phyloP scores from a whole-genome alignment of 2,888 invertebrate genomes.

The Nowickia ferox region DNA sequence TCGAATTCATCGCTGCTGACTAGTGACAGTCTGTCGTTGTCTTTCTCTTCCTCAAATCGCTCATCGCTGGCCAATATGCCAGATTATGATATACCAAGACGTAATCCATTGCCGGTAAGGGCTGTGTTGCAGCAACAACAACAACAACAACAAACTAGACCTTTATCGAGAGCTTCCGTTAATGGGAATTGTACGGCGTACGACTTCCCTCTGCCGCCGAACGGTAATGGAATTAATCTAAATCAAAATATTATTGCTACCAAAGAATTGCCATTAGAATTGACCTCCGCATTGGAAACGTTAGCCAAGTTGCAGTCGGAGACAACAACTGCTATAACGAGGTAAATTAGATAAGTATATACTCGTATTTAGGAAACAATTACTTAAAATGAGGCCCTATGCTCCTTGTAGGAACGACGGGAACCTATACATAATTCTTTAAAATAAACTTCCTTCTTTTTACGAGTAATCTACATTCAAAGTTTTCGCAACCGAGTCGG shows the following conservation, averaged over 20 bases:
- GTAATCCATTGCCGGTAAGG: slow-evolving; percentile 82
- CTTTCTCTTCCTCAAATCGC: slow-evolving; percentile 84
- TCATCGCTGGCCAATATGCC: slow-evolving; percentile 86
- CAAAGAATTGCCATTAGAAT: slow-evolving; percentile 89
- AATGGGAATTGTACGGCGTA: slow-evolving; percentile 83
- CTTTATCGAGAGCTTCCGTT: slow-evolving; percentile 70
- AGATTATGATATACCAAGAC: slow-evolving; percentile 88
- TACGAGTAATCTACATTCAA: too few relatives aligned
- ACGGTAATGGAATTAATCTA: slow-evolving; percentile 68
- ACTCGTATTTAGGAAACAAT: too few relatives aligned
- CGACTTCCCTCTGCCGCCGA: slow-evolving; percentile 85
- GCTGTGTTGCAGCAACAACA: slow-evolving; percentile 73
- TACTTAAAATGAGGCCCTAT: too few relatives aligned
- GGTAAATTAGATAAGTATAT: slow-evolving; percentile 76
- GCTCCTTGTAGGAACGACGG: too few relatives aligned
- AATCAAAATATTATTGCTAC: slow-evolving; percentile 72
- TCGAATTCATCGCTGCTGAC: slow-evolving; percentile 87
- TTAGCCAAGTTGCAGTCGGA: slow-evolving; percentile 90
- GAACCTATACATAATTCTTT: too few relatives aligned
- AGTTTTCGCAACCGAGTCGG: too few relatives aligned
- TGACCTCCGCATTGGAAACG: slow-evolving; percentile 90
- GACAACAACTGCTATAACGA: slow-evolving; percentile 91
- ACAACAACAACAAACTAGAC: slow-evolving; percentile 67
- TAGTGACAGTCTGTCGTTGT: slow-evolving; percentile 85
- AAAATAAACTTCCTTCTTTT: too few relatives aligned